These are phyloP conservation scores for Pica pica DNA, from an alignment of 2,113 vertebrate genomes.

Conservation along the genomic window DNA sequence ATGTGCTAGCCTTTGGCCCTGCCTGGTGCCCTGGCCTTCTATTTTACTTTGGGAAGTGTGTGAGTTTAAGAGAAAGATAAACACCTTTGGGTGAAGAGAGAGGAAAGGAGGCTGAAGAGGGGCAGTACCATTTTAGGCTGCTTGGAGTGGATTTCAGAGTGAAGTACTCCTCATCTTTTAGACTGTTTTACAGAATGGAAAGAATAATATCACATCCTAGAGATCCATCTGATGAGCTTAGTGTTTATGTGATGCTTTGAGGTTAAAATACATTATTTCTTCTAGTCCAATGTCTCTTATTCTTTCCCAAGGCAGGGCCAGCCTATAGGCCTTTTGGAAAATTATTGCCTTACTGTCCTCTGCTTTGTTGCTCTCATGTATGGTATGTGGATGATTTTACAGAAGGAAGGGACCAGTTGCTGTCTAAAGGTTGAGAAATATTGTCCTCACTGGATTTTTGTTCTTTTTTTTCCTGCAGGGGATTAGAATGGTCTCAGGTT, in stretches of 20 bases:
- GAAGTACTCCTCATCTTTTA: neutral
- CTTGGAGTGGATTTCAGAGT: neutral
- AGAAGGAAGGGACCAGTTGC: neutral
- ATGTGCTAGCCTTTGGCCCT: constrained; percentile 10
- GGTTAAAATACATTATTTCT: neutral
- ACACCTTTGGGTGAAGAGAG: neutral
- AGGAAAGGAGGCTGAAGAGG: neutral
- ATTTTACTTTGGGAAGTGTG: neutral
- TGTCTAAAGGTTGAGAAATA: neutral
- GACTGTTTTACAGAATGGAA: neutral
- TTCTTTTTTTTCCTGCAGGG: neutral
- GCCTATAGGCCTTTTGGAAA: neutral
- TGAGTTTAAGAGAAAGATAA: neutral
- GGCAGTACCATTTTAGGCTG: neutral
- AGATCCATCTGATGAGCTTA: neutral
- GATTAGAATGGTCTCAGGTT: neutral
- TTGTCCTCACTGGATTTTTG: neutral
- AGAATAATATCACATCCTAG: neutral
- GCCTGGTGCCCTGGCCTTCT: neutral
- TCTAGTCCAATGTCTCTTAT: neutral
- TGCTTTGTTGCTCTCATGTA: neutral
- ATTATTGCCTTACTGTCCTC: neutral
- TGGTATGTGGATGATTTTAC: neutral
- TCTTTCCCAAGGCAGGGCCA: neutral
- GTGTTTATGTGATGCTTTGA: neutral